Conservation (phyloP, 30 jellyfish, hydroid and myxozoan species). For the Pseudorhiza aurosa region DNA sequence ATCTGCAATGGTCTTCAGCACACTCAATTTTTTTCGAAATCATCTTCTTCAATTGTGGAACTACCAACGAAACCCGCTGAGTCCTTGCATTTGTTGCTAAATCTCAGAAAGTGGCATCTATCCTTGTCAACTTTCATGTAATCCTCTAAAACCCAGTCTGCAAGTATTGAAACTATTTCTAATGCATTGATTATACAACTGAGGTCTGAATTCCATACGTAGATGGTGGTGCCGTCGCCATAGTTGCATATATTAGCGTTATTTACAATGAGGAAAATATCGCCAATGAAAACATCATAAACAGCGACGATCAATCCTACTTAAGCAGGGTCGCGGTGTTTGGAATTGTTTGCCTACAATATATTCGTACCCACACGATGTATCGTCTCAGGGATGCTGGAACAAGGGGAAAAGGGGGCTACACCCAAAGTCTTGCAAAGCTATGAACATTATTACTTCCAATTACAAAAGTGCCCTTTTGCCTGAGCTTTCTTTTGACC, state of each 20-base stretch:
- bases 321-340: no score
- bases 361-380: no score
- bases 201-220: slow-evolving; percentile 1
- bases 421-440: no score
- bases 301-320: no score
- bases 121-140: not conserved
- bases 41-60: not conserved
- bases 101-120: not conserved
- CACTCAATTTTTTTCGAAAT: not conserved
- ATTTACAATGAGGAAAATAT: not conserved
- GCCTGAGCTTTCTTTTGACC: no score
- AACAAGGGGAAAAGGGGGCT: no score
- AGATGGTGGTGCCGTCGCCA: slow-evolving; percentile 10
- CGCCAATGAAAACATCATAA: not conserved
- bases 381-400: no score
- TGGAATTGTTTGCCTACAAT: no score
- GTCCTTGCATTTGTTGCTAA: not conserved
- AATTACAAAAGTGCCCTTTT: no score
- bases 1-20: no score
- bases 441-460: no score
- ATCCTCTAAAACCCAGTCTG: not conserved
- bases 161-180: not conserved
- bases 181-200: not conserved
- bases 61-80: not conserved
- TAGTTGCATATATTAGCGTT: not conserved